A percentile compares a stretch with the other conserved stretches of the same genome.
Evolutionary conservation across 2,888 invertebrate species (phyloP).

Genomic region (Thereva unica): DNA sequence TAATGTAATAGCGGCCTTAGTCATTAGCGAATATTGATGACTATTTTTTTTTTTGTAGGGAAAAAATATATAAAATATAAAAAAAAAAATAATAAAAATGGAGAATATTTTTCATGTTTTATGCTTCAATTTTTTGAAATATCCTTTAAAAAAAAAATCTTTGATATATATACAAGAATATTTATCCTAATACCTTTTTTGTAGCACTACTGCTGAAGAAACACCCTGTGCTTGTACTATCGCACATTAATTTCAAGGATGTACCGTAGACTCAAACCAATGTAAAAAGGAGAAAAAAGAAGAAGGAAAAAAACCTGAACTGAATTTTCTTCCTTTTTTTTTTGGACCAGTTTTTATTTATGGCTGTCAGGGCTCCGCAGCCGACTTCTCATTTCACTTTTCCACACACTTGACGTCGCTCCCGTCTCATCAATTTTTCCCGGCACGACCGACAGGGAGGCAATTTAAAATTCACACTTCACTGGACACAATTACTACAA

Average conservation of each 20-base stretch:
- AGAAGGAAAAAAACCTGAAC: too few species aligned
- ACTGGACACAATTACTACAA: slow-evolving; percentile 18
- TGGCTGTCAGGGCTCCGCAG: not conserved
- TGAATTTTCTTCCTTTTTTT: not conserved
- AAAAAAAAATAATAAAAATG: too few species aligned
- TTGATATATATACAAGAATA: not conserved
- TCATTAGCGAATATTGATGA: too few species aligned
- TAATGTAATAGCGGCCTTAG: too few species aligned
- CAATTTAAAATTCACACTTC: slow-evolving; percentile 15
- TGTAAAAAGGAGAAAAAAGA: not conserved
- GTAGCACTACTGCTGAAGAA: slow-evolving; percentile 60
- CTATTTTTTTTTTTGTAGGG: too few species aligned
- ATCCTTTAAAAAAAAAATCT: too few species aligned
- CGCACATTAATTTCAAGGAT: slow-evolving; percentile 63
- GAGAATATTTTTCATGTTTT: too few species aligned
- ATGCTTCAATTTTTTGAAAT: too few species aligned
- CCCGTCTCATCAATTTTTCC: too few species aligned
- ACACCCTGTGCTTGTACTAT: slow-evolving; percentile 73
- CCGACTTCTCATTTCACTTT: slow-evolving; percentile 24
- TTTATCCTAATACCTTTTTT: slow-evolving; percentile 42
- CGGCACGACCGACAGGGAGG: too few species aligned
- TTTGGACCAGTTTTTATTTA: not conserved
- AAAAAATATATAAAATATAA: too few species aligned
- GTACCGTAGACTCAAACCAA: slow-evolving; percentile 4
- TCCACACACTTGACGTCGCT: not conserved